Percentiles rank a stretch among this genome's conserved stretches.
These are phyloP conservation scores for Semaprochilodus insignis DNA, from an alignment of 2,797 vertebrate genomes.

Conservation along the genomic window DNA sequence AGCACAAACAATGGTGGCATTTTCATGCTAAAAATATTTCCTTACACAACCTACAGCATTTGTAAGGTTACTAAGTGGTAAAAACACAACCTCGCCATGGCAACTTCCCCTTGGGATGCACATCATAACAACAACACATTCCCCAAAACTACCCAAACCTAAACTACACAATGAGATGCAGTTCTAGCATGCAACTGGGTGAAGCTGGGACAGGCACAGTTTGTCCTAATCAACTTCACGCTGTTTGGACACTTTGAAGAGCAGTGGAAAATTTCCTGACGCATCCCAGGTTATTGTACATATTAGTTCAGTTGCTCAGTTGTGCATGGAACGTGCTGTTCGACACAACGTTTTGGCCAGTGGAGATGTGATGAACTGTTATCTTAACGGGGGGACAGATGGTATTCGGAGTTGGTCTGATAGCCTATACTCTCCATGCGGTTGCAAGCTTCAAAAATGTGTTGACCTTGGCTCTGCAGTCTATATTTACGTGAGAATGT, in stretches of 20 bases:
- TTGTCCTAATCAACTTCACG: constrained; percentile 29
- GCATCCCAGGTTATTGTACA: constrained; percentile 41
- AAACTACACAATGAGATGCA: constrained; percentile 39
- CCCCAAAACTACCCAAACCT: constrained; percentile 33
- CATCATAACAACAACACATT: constrained; percentile 41
- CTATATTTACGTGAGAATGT: constrained; percentile 42
- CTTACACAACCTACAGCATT: background rate
- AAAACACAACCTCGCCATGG: constrained; percentile 41
- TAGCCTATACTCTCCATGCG: constrained; percentile 42
- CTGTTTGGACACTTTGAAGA: constrained; percentile 32
- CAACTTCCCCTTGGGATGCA: constrained; percentile 31
- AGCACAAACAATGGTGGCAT: background rate
- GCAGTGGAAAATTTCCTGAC: constrained; percentile 24
- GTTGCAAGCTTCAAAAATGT: constrained; percentile 48
- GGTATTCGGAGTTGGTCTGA: constrained; percentile 33
- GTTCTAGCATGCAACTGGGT: constrained; percentile 39
- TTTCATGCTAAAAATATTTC: background rate
- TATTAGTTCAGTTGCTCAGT: constrained; percentile 21
- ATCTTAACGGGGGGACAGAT: constrained; percentile 33
- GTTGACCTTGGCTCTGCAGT: constrained; percentile 56
- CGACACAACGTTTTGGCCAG: constrained; percentile 37
- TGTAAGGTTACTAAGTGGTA: constrained; percentile 31
- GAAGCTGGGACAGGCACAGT: constrained; percentile 32
- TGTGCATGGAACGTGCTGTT: constrained; percentile 2
- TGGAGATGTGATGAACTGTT: constrained; percentile 57